Evolutionary conservation across 2,113 vertebrate species (phyloP).

Genomic region (Columba livia): DNA sequence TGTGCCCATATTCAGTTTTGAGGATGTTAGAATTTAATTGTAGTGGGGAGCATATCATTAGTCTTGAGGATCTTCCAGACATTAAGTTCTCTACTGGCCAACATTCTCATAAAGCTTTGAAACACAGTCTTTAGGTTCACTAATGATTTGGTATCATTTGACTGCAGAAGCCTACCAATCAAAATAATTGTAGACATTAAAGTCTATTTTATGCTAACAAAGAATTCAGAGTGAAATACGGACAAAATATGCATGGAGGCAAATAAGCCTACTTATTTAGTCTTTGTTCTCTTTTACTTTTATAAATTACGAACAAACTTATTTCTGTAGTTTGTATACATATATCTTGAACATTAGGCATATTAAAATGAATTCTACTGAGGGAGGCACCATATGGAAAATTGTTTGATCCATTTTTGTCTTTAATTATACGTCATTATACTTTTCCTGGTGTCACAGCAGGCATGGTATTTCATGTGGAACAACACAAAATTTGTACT

Average conservation of each 20-base stretch:
- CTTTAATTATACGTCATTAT: not conserved
- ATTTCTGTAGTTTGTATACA: not conserved
- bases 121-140: conserved; percentile 41
- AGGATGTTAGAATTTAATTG: conserved; percentile 44
- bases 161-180: conserved; percentile 18
- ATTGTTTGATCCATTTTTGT: not conserved
- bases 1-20: conserved; percentile 48
- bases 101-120: conserved; percentile 49
- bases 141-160: conserved; percentile 61
- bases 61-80: conserved; percentile 57
- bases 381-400: not conserved
- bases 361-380: not conserved
- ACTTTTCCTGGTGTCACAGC: not conserved
- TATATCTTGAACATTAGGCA: not conserved
- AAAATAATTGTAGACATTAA: conserved; percentile 62
- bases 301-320: conserved; percentile 10
- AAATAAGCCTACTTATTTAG: not conserved
- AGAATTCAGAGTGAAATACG: conserved; percentile 23
- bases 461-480: not conserved
- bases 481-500: not conserved
- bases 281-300: conserved; percentile 22
- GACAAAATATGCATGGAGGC: conserved; percentile 1
- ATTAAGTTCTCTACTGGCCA: conserved; percentile 48
- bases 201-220: conserved; percentile 46
- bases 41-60: conserved; percentile 34